Conservation (phyloP, 64 coral and sea anemone species). For the Anthopleura sola region DNA sequence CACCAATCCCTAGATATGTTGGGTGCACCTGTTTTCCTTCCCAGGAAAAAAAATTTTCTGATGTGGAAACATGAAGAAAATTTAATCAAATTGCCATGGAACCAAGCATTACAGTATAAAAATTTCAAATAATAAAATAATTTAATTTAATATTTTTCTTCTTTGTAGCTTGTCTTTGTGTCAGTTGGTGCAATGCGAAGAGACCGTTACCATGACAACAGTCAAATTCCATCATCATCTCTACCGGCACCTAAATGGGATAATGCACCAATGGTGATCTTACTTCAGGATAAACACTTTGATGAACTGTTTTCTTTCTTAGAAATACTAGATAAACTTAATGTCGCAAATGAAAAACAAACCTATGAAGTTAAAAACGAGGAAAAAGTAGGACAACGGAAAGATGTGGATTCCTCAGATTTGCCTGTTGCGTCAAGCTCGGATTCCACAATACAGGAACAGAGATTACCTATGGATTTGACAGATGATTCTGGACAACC, state of each 20-base stretch:
- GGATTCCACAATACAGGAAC: background rate
- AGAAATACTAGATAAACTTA: constrained; percentile 77
- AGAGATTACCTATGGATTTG: background rate
- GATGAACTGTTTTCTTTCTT: constrained; percentile 83
- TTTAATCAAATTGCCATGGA: too few species aligned
- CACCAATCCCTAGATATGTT: too few species aligned
- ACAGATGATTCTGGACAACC: background rate
- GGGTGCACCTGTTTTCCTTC: too few species aligned
- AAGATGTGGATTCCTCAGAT: background rate
- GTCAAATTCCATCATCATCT: constrained; percentile 71
- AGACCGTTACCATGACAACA: constrained; percentile 66
- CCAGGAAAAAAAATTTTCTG: too few species aligned
- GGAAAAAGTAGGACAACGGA: background rate
- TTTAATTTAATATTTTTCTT: background rate
- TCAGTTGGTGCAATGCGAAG: constrained; percentile 86
- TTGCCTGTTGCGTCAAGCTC: background rate
- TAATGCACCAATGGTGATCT: constrained; percentile 80
- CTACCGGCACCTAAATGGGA: constrained; percentile 78
- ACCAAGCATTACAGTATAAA: too few species aligned
- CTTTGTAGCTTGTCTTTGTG: constrained; percentile 90
- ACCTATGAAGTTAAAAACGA: constrained; percentile 9
- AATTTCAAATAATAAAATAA: background rate
- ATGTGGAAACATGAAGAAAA: too few species aligned
- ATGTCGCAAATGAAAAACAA: constrained; percentile 23
- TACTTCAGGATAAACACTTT: constrained; percentile 79